These are phyloP conservation scores for Noctilio leporinus DNA, from an alignment of 2,113 vertebrate species.

Conservation along the genomic window DNA sequence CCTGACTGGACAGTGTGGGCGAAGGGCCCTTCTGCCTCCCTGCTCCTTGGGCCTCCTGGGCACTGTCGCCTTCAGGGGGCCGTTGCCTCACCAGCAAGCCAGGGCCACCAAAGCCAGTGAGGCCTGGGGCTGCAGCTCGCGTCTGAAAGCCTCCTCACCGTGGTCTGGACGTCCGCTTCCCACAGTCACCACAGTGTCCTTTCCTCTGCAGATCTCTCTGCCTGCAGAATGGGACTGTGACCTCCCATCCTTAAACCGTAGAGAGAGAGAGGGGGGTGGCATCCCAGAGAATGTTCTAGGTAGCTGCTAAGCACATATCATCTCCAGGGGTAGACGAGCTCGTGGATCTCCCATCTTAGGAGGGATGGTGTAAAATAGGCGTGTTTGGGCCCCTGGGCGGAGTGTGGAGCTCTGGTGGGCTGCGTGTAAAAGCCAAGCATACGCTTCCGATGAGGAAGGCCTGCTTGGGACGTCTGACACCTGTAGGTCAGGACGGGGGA, in stretches of 20 bases:
- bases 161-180: not conserved
- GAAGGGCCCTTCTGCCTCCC: not conserved
- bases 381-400: rapidly evolving
- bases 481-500: not conserved
- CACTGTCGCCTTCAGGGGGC: rapidly evolving
- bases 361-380: too few relatives aligned
- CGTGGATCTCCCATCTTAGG: not conserved
- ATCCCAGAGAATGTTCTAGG: not conserved
- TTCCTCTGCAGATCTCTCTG: not conserved
- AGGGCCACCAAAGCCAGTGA: not conserved
- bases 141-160: not conserved
- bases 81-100: not conserved
- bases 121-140: not conserved
- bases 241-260: not conserved
- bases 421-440: not conserved
- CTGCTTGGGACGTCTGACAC: rapidly evolving
- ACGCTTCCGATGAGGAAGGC: not conserved
- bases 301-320: rapidly evolving
- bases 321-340: rapidly evolving
- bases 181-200: rapidly evolving
- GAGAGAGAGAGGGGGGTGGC: rapidly evolving
- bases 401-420: not conserved
- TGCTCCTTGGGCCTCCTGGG: not conserved
- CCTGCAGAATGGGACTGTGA: rapidly evolving
- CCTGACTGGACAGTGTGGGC: not conserved